Conservation (phyloP, 2,113 vertebrate species). For the Ceyx cyanopectus region DNA sequence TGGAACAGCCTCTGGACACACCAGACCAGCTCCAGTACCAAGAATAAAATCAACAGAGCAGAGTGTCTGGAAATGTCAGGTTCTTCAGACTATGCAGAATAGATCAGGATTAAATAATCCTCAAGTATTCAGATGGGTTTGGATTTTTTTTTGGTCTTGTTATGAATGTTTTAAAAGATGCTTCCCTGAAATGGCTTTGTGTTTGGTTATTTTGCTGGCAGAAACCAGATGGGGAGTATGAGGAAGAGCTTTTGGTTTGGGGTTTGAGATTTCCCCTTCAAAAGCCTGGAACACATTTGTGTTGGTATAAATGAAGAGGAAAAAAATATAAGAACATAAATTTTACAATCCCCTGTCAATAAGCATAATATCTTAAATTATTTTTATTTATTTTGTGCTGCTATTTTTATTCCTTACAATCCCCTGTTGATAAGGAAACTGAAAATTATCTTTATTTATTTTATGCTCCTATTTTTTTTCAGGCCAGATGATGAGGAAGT, state of each 20-base stretch:
- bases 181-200: background rate
- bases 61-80: background rate
- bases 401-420: background rate
- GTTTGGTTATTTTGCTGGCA: background rate
- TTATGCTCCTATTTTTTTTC: background rate
- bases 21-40: background rate
- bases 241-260: background rate
- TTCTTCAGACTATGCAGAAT: too few relatives aligned
- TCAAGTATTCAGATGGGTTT: background rate
- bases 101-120: background rate
- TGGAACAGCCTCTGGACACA: background rate
- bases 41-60: background rate
- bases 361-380: background rate
- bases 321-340: too few relatives aligned
- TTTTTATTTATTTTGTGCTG: background rate
- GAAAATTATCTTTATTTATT: background rate
- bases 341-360: background rate
- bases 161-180: background rate
- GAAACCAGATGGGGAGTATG: background rate
- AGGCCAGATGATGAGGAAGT: background rate
- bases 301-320: background rate
- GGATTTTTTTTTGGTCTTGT: background rate
- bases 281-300: too few relatives aligned
- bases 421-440: background rate
- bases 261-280: too few relatives aligned